Conservation (phyloP, 2,113 vertebrate species). For the Anser brachyrhynchus region DNA sequence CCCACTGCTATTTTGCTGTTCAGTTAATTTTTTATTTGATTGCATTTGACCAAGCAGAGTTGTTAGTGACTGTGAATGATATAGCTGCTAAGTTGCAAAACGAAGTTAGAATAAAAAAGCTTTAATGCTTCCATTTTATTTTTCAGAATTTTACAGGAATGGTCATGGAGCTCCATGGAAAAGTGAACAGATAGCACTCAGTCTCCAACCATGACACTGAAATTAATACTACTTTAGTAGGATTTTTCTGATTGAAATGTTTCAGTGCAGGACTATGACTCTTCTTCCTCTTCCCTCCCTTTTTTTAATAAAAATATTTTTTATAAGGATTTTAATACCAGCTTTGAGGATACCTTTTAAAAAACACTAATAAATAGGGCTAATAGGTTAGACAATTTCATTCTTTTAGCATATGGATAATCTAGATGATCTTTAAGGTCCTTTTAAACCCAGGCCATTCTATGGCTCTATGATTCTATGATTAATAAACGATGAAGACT, state of each 20-base stretch:
- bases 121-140: neutral
- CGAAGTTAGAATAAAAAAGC: neutral
- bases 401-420: neutral
- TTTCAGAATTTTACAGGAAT: neutral
- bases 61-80: neutral
- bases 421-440: neutral
- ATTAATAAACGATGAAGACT: neutral
- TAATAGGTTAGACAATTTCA: neutral
- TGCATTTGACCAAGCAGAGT: neutral
- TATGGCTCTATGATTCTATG: too few relatives aligned
- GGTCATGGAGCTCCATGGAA: neutral
- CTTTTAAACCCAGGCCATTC: too few relatives aligned
- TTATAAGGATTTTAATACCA: neutral
- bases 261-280: neutral
- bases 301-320: neutral
- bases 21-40: neutral
- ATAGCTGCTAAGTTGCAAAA: neutral
- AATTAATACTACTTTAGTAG: neutral
- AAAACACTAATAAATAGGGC: neutral
- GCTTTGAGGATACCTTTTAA: neutral
- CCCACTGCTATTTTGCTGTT: neutral
- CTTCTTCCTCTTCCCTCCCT: neutral
- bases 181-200: neutral
- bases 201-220: neutral
- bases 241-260: neutral